phyloP scores from a whole-genome alignment of 1,140 invertebrate species.

The Pomacea maculata region DNA sequence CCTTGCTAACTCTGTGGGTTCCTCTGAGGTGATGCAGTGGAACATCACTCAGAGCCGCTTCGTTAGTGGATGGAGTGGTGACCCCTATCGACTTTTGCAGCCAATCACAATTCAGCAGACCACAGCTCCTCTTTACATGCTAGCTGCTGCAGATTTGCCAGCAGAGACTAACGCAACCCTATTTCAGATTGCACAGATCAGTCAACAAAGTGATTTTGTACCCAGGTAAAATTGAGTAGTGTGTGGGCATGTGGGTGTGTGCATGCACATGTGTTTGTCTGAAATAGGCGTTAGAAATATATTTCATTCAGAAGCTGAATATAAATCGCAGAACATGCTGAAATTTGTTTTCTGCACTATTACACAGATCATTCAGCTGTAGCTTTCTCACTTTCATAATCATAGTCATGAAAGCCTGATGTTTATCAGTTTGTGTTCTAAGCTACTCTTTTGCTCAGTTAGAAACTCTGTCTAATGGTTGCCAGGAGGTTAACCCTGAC shows the following conservation, averaged over 20 bases:
- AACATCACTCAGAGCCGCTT: conserved; percentile 42
- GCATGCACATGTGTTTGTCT: not conserved
- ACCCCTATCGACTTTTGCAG: conserved; percentile 38
- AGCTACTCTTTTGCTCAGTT: too few relatives aligned
- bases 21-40: conserved; percentile 56
- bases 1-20: conserved; percentile 49
- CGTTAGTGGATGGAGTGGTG: conserved; percentile 45
- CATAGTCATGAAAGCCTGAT: too few relatives aligned
- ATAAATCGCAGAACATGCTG: too few relatives aligned
- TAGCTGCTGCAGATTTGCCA: conserved; percentile 42
- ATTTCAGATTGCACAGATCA: conserved; percentile 49
- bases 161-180: conserved; percentile 33
- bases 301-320: too few relatives aligned
- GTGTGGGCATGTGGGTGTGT: not conserved
- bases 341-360: too few relatives aligned
- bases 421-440: too few relatives aligned
- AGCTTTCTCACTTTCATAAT: too few relatives aligned
- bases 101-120: conserved; percentile 49
- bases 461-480: not conserved
- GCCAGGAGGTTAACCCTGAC: conserved; percentile 55
- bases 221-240: conserved; percentile 45
- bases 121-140: conserved; percentile 33
- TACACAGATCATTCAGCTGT: too few relatives aligned
- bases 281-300: too few relatives aligned
- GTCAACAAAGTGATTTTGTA: conserved; percentile 53